Percentiles rank a stretch among this genome's conserved stretches.
Conservation (phyloP, 2,888 invertebrate species). For the Amblyjoppa proteus region DNA sequence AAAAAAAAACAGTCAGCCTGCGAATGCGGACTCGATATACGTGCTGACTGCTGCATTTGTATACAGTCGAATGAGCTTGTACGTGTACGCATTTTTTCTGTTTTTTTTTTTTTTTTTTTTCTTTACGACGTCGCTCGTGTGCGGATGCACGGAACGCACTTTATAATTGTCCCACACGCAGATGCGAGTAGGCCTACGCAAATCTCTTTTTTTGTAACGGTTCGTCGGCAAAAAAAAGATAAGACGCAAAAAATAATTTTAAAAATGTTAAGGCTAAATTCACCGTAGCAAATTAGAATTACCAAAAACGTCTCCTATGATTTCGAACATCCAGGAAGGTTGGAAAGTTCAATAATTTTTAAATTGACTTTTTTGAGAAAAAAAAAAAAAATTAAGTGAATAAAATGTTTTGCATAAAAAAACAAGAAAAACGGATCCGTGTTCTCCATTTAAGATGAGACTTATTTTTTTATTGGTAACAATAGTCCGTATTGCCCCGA, state of each 20-base stretch:
- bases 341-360: neutral
- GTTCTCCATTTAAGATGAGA: no score
- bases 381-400: neutral
- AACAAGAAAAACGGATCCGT: no score
- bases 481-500: neutral
- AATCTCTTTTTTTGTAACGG: constrained; percentile 53
- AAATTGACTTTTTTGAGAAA: no score
- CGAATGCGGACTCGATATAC: constrained; percentile 58
- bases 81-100: constrained; percentile 46
- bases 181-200: constrained; percentile 50
- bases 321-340: neutral
- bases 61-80: constrained; percentile 30
- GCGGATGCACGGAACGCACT: constrained; percentile 58
- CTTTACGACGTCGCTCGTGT: constrained; percentile 43
- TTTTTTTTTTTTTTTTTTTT: constrained; percentile 43
- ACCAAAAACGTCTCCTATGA: neutral
- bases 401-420: neutral
- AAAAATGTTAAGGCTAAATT: neutral
- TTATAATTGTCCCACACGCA: constrained; percentile 53
- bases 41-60: constrained; percentile 51
- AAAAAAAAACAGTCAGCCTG: constrained; percentile 65
- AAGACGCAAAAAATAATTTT: neutral
- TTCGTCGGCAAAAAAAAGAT: constrained; percentile 14
- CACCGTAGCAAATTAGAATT: no score
- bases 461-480: neutral